Conservation (phyloP, 2,797 vertebrate species). For the Hypotaenidia okinawae region DNA sequence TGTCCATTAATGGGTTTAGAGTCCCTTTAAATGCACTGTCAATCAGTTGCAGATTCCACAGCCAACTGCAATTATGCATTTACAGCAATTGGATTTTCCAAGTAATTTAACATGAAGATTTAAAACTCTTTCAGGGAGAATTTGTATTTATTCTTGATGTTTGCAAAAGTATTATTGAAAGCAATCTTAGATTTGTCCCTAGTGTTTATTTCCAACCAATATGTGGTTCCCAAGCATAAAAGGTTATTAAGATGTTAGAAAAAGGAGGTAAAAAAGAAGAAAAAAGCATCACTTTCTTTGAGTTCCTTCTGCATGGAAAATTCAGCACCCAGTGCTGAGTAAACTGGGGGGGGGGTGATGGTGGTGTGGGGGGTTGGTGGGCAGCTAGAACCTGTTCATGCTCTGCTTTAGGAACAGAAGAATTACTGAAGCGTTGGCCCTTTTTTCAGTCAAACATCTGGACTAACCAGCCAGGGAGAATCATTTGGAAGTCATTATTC, state of each 20-base stretch:
- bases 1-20: not conserved
- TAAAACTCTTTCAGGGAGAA: not conserved
- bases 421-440: not conserved
- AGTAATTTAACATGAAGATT: not conserved
- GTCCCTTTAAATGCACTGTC: not conserved
- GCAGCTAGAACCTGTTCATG: not conserved
- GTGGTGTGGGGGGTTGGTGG: not conserved
- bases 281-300: not conserved
- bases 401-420: not conserved
- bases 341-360: not conserved
- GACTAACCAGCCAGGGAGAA: not conserved
- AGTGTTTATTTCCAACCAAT: not conserved
- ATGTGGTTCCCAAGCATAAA: not conserved
- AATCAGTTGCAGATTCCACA: not conserved
- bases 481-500: not conserved
- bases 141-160: not conserved
- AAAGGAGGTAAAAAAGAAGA: not conserved
- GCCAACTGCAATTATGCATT: not conserved
- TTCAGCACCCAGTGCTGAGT: not conserved
- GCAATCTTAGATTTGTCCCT: not conserved
- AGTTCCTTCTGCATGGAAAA: not conserved
- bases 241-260: not conserved
- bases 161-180: not conserved
- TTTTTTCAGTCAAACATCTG: not conserved
- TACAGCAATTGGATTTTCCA: not conserved